phyloP scores from a whole-genome alignment of 1,140 invertebrate species.

The Euschistus heros region DNA sequence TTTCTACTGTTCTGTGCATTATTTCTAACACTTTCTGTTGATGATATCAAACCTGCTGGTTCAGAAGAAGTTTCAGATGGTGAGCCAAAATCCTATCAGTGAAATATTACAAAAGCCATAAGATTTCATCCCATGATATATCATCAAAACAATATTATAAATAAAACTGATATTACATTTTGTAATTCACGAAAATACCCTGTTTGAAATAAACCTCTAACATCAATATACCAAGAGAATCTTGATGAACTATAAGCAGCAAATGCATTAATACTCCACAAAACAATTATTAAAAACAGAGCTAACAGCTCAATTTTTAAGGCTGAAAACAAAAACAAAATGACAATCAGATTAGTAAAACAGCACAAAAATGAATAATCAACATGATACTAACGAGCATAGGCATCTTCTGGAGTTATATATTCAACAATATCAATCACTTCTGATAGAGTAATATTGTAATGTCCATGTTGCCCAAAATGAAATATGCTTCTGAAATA shows the following conservation, averaged over 20 bases:
- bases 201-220: conserved; percentile 5
- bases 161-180: neutral
- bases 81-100: conserved; percentile 20
- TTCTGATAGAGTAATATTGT: neutral
- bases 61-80: neutral
- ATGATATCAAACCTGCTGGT: conserved; percentile 6
- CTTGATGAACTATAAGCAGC: neutral
- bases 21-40: conserved; percentile 15
- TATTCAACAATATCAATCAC: neutral
- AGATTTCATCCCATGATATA: neutral
- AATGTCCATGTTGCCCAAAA: conserved; percentile 11
- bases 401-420: neutral
- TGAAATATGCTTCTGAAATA: neutral
- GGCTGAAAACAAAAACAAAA: conserved; percentile 6
- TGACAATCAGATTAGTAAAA: neutral
- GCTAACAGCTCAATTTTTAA: conserved; percentile 6
- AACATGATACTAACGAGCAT: neutral
- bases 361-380: neutral
- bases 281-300: neutral
- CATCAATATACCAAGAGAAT: neutral
- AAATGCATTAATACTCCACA: neutral
- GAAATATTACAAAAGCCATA: neutral
- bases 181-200: neutral
- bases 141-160: neutral
- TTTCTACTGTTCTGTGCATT: conserved; percentile 2